Base-by-base conservation (phyloP, 1,140 invertebrate species). In the Drepana arcuata region DNA sequence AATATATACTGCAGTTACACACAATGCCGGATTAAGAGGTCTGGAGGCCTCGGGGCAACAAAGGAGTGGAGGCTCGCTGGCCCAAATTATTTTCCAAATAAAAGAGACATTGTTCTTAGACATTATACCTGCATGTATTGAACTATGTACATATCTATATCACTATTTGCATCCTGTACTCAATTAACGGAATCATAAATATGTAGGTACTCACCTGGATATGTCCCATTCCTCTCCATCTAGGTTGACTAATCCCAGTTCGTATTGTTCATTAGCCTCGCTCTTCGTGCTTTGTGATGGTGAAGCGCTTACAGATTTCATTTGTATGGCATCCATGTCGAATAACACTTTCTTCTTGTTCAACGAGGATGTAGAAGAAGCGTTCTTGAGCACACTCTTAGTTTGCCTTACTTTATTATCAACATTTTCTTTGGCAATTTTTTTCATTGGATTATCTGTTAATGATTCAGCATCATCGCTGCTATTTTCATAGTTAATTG, bases 291-390 rank as follows among this genome's bases (percentile, higher is more conserved):
- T 78, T 31, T 72, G 64, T 12, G 83, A 74, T 11, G 77, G 75
- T 9, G 79, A 75, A 31, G 70, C 77, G 41, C 78, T 84, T 9
- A 83, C 41, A 16, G 74, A 84, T 34, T 78, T 83, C 58, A 82
- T 84, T 63, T 84, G 72, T 55, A 83, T 85, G 11, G 83, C 77
- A 36, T 86, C 80, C 52, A 89, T 73, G 64, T 88, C 84, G 48
- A 89, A 89, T 21, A 86, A 48, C 1, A 89, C 87, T 70, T 86
- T 88, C 45, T 89, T 89, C 32, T 88, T 89, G 14, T 83, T 71
- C 13, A 86, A 62, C 15, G 70, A 85, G 16, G 79, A 77, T 5
- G 67, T 73, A 2, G 86, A 86, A 23, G 68, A 72, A 9, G 78
- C 71, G 45, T 79, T 82, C 75, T 88, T 89, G 7, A 89, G 47